These are phyloP conservation scores for Herpetotheres cachinnans DNA, from an alignment of 2,113 vertebrate genomes.

Conservation along the genomic window DNA sequence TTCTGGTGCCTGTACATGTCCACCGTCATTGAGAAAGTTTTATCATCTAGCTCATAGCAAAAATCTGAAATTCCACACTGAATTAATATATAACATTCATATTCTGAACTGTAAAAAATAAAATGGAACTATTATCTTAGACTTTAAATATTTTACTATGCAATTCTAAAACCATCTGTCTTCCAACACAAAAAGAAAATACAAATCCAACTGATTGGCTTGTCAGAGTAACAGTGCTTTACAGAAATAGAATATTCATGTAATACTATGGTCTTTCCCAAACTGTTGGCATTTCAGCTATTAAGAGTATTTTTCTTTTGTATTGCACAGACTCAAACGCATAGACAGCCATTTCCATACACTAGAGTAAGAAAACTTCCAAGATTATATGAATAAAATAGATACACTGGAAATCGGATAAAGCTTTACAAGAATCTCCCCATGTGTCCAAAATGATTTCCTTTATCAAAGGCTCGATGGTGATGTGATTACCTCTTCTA, in stretches of 20 bases:
- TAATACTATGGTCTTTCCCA: not conserved
- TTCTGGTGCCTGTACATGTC: not conserved
- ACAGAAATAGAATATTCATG: not conserved
- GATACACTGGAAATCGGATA: slow-evolving; percentile 40
- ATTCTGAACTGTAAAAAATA: not conserved
- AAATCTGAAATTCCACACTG: not conserved
- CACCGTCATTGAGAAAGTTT: not conserved
- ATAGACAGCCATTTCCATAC: slow-evolving; percentile 1
- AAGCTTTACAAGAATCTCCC: slow-evolving; percentile 49
- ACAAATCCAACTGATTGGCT: slow-evolving; percentile 42
- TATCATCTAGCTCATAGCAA: not conserved
- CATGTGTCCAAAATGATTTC: slow-evolving; percentile 18
- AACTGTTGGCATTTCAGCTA: not conserved
- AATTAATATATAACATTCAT: not conserved
- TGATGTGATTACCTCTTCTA: not conserved
- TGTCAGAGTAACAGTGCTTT: slow-evolving; percentile 4
- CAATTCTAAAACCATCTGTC: slow-evolving; percentile 52
- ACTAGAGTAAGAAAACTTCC: slow-evolving; percentile 35
- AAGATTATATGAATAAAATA: slow-evolving; percentile 46
- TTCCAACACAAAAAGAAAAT: slow-evolving; percentile 48
- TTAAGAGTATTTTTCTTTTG: not conserved
- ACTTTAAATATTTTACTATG: slow-evolving; percentile 64
- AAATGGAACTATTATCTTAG: not conserved
- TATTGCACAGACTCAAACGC: not conserved
- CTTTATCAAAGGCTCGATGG: slow-evolving; percentile 49